phyloP scores from a whole-genome alignment of 2,113 vertebrate species.

The Sceloporus tristichus region DNA sequence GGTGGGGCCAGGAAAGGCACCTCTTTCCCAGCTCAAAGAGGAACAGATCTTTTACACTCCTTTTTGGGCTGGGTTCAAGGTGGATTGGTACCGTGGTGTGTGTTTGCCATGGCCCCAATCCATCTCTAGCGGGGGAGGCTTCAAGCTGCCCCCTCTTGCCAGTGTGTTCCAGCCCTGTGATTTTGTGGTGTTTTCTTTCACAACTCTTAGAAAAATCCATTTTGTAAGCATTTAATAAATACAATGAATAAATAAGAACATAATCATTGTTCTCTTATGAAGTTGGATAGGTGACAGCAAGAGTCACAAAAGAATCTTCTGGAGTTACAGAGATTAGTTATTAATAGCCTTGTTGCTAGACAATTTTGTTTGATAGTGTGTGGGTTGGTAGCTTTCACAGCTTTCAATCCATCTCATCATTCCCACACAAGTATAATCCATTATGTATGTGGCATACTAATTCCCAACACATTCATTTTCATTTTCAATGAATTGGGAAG shows the following conservation, averaged over 20 bases:
- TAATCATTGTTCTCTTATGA: conserved; percentile 33
- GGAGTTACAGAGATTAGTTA: neutral
- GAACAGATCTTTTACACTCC: too few species aligned
- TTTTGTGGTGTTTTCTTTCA: neutral
- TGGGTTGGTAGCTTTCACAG: conserved; percentile 6
- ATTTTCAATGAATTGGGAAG: neutral
- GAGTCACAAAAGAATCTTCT: conserved; percentile 28
- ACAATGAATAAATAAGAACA: neutral
- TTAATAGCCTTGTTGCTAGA: neutral
- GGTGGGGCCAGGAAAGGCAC: too few species aligned
- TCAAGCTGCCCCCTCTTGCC: too few species aligned
- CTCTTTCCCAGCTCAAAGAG: too few species aligned
- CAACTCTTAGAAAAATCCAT: neutral
- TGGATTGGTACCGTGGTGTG: too few species aligned
- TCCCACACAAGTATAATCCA: conserved; percentile 12
- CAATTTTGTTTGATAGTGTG: neutral
- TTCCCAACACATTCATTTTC: neutral
- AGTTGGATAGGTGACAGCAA: neutral
- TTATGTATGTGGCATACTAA: neutral
- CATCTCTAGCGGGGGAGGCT: too few species aligned
- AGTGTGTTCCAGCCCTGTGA: too few species aligned
- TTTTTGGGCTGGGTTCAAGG: too few species aligned
- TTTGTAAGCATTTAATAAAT: conserved; percentile 13
- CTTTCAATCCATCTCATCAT: conserved; percentile 21
- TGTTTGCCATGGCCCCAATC: too few species aligned